phyloP scores from a whole-genome alignment of 2,113 vertebrate genomes.

The Poecile atricapillus region DNA sequence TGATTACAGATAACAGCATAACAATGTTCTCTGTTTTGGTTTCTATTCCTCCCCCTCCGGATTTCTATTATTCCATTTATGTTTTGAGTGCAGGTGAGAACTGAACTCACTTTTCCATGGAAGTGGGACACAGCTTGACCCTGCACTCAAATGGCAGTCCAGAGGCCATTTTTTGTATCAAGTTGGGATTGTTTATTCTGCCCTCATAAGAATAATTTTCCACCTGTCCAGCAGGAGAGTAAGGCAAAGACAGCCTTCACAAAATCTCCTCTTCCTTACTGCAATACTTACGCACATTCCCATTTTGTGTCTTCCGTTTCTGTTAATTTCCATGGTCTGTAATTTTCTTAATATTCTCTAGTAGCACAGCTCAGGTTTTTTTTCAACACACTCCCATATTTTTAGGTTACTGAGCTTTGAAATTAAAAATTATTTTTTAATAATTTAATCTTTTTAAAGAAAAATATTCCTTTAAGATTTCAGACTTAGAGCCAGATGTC shows the following conservation, averaged over 20 bases:
- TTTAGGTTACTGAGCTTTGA: background rate
- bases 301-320: background rate
- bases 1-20: background rate
- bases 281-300: background rate
- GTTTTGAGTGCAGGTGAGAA: background rate
- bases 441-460: background rate
- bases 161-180: background rate
- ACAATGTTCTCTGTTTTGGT: background rate
- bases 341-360: background rate
- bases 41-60: background rate
- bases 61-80: background rate
- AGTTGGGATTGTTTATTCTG: background rate
- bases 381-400: background rate
- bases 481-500: background rate
- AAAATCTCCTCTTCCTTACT: background rate
- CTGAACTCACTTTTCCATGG: background rate
- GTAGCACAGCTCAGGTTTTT: background rate
- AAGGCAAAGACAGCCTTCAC: background rate
- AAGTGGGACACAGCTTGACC: background rate
- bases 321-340: background rate
- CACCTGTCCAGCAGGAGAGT: background rate
- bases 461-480: background rate
- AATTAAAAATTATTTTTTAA: background rate
- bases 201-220: background rate
- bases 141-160: background rate